These are phyloP conservation scores for Timandra comae DNA, from an alignment of 2,888 invertebrate genomes.

Conservation along the genomic window DNA sequence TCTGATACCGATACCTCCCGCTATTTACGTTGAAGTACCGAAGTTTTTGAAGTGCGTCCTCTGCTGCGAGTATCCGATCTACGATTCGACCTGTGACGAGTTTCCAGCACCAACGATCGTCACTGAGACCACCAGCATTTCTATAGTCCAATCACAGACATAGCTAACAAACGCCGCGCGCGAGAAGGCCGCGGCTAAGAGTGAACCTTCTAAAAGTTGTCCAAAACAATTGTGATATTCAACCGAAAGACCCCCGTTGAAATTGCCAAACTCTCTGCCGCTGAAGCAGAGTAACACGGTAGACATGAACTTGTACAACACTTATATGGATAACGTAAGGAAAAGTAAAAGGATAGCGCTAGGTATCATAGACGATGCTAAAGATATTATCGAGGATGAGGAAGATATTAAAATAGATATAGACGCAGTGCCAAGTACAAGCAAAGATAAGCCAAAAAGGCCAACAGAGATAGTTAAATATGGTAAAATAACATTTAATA, in stretches of 20 bases:
- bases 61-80: constrained; percentile 93
- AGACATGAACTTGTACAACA: constrained; percentile 67
- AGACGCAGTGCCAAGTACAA: constrained; percentile 54
- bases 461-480: constrained; percentile 61
- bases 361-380: constrained; percentile 60
- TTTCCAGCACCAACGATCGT: constrained; percentile 79
- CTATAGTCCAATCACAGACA: constrained; percentile 82
- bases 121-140: constrained; percentile 83
- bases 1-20: constrained; percentile 90
- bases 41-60: constrained; percentile 87
- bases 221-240: constrained; percentile 72
- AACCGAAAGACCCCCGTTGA: constrained; percentile 57
- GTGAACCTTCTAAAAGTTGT: constrained; percentile 40
- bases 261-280: constrained; percentile 65
- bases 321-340: constrained; percentile 61
- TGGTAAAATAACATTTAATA: constrained; percentile 66
- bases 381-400: constrained; percentile 46
- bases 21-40: constrained; percentile 91
- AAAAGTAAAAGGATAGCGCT: constrained; percentile 58
- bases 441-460: constrained; percentile 42
- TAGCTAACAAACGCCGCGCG: constrained; percentile 79
- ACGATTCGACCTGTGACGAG: constrained; percentile 83
- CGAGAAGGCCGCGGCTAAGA: constrained; percentile 57
- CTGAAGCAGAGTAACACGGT: constrained; percentile 63
- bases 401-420: constrained; percentile 34